Evolutionary conservation across 2,113 vertebrate genomes (phyloP), one percentile per base, ranked within the genome.

Genomic region (Salvelinus fontinalis): DNA sequence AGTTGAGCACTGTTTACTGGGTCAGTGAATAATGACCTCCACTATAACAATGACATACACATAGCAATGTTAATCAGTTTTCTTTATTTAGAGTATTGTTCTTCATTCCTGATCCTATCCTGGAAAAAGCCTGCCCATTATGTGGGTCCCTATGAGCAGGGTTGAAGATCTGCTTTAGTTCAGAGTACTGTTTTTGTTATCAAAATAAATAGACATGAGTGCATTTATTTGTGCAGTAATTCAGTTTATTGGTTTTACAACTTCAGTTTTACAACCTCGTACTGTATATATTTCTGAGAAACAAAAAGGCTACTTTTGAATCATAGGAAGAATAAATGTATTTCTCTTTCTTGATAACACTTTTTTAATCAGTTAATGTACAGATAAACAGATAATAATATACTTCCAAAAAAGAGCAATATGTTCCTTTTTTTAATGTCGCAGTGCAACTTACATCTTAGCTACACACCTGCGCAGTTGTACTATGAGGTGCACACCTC

Each of bases 371-470:
- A 91, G 86, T 90, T 67, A 90, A 90, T 90, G 87, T 92, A 92
- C 90, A 92, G 89, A 92, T 91, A 92, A 93, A 77, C 78, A 91
- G 84, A 89, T 92, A 90, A 75, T 79, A 71, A 87, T 91, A 91
- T 90, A 75, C 83, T 92, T 92, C 91, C 88, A 92, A 93, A 93
- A 94, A 93, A 93, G 89, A 93, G 91, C 91, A 92, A 92, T 93
- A 92, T 90, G 92, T 93, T 94, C 89, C 89, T 92, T 91, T 85
- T 93, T 92, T 93, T 68, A 93, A 93, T 93, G 91, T 94, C 93
- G 93, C 93, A 94, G 91, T 93, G 92, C 91, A 94, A 94, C 92
- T 92, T 93, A 92, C 93, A 91, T 90, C 91, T 94, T 93, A 94
- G 67, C 67, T 44, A 39, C 90, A 93, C 85, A 91, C 92, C 90